Evolutionary conservation across 2,888 invertebrate genomes (phyloP), one percentile per base, ranked within the genome.

Genomic region (Aplocera efformata): DNA sequence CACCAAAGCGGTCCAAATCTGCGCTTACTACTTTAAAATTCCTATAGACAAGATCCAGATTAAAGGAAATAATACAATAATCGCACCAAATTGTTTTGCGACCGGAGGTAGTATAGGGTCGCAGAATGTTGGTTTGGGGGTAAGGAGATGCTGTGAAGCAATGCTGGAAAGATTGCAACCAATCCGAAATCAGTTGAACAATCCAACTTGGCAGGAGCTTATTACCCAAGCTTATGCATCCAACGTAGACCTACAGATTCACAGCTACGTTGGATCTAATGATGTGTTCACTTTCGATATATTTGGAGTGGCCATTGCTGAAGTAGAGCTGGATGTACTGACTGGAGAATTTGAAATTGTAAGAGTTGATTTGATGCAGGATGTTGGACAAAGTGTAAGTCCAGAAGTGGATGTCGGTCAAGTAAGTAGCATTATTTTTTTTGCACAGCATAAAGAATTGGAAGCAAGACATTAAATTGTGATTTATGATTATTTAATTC

Each of bases 241-340:
- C 1, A 60, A 63, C 7, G 48, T 80, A 7, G 68, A 78, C 48
- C 46, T 81, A 8, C 79, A 80, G 65, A 58, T 62, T 2, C 48
- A 69, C 49, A 60, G 62, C 45, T 60, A 61, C 48, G 49, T 68
- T 29, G 33, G 50, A n/a, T 2, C 34, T 6, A 6, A 49, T 20
- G 74, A 77, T 23, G n/a, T 50, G 3, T 56, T 61, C 10, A 36
- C 45, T 8, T 72, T 62, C 29, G 54, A 67, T 11, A 56, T 92
- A 27, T 91, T 89, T 60, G 93, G 91, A 1, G 85, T 88, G 0
- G 74, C 88, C 1, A 76, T 91, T 3, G 73, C 89, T 6, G 94
- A 94, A 77, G 90, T 93, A 0, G 93, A 94, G 69, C 62, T 94
- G 0, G 94, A 94, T 70, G 67, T 93, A 1, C 67, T 94, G 28